Conservation (phyloP, 2,888 invertebrate species). For the Synanthedon formicaeformis region DNA sequence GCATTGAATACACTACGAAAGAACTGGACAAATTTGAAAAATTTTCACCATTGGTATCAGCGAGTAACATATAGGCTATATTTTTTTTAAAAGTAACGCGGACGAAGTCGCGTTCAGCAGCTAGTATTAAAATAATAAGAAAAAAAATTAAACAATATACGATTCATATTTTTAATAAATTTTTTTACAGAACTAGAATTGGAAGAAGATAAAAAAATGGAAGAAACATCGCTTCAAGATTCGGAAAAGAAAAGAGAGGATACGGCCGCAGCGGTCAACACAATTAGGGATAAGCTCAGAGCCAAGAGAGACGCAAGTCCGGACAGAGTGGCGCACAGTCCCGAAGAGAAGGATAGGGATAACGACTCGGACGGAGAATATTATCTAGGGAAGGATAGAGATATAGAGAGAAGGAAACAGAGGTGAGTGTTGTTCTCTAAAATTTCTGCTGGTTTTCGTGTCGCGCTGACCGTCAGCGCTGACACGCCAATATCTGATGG, state of each 20-base stretch:
- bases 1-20: no score
- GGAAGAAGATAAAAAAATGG: conserved; percentile 32
- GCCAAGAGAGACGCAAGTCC: conserved; percentile 40
- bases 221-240: conserved; percentile 23
- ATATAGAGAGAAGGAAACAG: conserved; percentile 70
- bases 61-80: no score
- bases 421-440: conserved; percentile 42
- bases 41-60: no score
- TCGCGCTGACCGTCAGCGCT: no score
- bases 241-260: conserved; percentile 30
- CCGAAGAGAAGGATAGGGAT: conserved; percentile 20
- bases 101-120: no score
- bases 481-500: no score
- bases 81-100: no score
- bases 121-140: no score
- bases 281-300: conserved; percentile 48
- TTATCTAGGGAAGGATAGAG: conserved; percentile 75
- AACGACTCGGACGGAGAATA: conserved; percentile 68
- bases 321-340: conserved; percentile 32
- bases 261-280: conserved; percentile 40
- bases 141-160: no score
- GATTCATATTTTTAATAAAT: no score
- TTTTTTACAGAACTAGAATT: conserved; percentile 58
- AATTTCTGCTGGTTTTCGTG: no score
- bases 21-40: no score